Evolutionary conservation across 2,888 invertebrate species (phyloP), one percentile per base, ranked within the genome.

Genomic region (Habrosyne pyritoides): DNA sequence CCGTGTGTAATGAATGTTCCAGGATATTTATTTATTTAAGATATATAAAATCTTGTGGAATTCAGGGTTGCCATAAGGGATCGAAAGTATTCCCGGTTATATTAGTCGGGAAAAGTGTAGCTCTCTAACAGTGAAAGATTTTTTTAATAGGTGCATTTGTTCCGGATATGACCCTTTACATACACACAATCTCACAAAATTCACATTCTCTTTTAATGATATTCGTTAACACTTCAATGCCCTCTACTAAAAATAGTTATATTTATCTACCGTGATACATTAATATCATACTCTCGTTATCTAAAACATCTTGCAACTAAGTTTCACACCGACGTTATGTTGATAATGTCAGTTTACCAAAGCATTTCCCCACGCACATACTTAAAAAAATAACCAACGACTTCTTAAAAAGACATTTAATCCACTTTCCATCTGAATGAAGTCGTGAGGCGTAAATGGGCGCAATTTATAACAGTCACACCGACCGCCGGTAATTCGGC

Each of bases 381-480:
- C 21, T 30, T 46, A 46, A 50, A 28, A 36, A 26, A 42, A 14
- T 24, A 50, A 14, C 5, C 54, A 57, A 60, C 60, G 60, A 69
- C 69, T 66, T 71, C 62, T 55, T 63, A 61, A 60, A 63, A 71
- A 61, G 65, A 64, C 69, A 66, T 63, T 70, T 53, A 63, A 50
- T 58, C 54, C 55, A 58, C 65, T 63, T 56, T 70, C 42, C 65
- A 56, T 56, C 61, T 54, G 55, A 57, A 42, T 42, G 26, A 61
- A 74, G 58, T 87, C 88, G 89, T 89, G 87, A 85, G 77, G 63
- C 73, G 79, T 80, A 85, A 87, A 87, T 87, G 80, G 75, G 67
- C 57, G 69, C 79, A 71, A 89, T 88, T 87, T 87, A 85, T 86
- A 79, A 85, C 76, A 72, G 71, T 66, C 66, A 76, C 75, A 73